Conservation (phyloP, 2,888 invertebrate species). For the Trilocha varians region DNA sequence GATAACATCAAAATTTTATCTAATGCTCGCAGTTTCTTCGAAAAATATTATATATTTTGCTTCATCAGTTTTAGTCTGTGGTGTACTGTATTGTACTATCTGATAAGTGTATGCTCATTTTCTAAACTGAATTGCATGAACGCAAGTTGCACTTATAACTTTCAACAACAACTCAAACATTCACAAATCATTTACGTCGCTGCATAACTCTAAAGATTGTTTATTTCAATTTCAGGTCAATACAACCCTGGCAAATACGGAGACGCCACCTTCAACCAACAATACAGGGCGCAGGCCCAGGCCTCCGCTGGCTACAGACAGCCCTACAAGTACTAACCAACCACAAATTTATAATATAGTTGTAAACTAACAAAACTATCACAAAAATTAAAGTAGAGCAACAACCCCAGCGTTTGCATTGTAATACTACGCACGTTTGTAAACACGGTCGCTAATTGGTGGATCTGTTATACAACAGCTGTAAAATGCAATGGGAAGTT, state of each 20-base stretch:
- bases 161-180: too few species aligned
- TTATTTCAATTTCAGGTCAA: conserved; percentile 43
- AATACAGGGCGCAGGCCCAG: conserved; percentile 39
- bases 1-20: too few species aligned
- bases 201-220: not conserved
- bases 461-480: too few species aligned
- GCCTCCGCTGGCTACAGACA: conserved; percentile 50
- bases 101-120: too few species aligned
- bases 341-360: conserved; percentile 16
- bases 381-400: conserved; percentile 18
- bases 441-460: too few species aligned
- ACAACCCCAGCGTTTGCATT: conserved; percentile 12
- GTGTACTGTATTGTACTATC: too few species aligned
- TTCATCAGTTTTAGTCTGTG: too few species aligned
- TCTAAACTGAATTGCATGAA: too few species aligned
- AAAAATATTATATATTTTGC: too few species aligned
- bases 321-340: conserved; percentile 52
- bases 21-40: too few species aligned
- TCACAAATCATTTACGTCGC: not conserved
- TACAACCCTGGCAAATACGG: conserved; percentile 63
- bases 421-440: conserved; percentile 1
- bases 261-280: conserved; percentile 32
- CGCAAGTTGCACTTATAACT: too few species aligned
- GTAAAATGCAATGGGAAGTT: too few species aligned
- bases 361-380: conserved; percentile 9